phyloP scores from a whole-genome alignment of 2,113 vertebrate species.

The Leucosticte australis region DNA sequence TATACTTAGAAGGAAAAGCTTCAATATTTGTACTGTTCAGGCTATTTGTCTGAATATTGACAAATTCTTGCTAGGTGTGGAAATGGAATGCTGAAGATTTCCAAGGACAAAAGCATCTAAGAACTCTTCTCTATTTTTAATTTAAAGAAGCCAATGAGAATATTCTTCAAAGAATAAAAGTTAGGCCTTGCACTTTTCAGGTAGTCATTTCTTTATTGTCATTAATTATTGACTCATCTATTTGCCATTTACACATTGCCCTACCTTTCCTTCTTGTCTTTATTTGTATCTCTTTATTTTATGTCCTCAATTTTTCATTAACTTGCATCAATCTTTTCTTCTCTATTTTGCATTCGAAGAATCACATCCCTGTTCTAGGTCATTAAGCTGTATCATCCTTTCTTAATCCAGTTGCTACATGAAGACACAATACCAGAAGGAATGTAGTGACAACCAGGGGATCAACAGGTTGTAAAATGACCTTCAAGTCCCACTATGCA shows the following conservation, averaged over 20 bases:
- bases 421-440: not conserved
- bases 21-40: not conserved
- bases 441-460: not conserved
- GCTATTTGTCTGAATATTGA: slow-evolving; percentile 1
- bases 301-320: slow-evolving; percentile 15
- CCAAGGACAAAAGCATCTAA: not conserved
- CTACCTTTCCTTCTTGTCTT: not conserved
- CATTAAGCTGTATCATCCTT: not conserved
- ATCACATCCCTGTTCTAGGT: not conserved
- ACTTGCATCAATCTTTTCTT: not conserved
- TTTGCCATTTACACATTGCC: not conserved
- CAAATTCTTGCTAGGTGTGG: not conserved
- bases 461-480: slow-evolving; percentile 1
- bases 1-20: not conserved
- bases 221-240: slow-evolving; percentile 9
- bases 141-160: not conserved
- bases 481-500: not conserved
- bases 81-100: not conserved
- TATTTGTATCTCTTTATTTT: slow-evolving; percentile 12
- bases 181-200: not conserved
- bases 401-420: not conserved
- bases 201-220: not conserved
- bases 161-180: not conserved
- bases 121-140: not conserved
- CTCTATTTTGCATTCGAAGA: not conserved